These are phyloP conservation scores for Gobiocypris rarus DNA, from an alignment of 2,113 vertebrate species.

Conservation along the genomic window DNA sequence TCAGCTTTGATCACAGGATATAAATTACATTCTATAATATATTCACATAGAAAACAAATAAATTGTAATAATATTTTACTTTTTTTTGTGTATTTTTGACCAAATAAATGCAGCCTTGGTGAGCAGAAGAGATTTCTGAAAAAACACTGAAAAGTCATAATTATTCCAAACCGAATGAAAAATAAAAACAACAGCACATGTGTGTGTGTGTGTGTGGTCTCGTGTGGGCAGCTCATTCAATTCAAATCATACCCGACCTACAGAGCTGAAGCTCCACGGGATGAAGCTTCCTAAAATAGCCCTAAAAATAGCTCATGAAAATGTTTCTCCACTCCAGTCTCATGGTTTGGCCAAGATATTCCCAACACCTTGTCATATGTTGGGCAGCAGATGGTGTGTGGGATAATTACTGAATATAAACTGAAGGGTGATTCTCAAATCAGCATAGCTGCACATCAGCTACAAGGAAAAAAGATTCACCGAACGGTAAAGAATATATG, in stretches of 20 bases:
- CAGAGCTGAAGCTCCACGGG: constrained; percentile 29
- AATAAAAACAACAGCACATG: neutral
- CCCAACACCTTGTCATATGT: constrained; percentile 38
- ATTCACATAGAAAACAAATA: neutral
- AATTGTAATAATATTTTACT: neutral
- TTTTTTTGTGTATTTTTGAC: neutral
- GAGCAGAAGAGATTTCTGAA: too few species aligned
- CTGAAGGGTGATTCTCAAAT: constrained; percentile 2
- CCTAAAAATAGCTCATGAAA: constrained; percentile 52
- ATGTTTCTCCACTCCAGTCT: constrained; percentile 37
- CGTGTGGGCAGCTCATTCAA: neutral
- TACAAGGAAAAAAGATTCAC: neutral
- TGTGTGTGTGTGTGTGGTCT: constrained; percentile 34
- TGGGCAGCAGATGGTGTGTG: constrained; percentile 48
- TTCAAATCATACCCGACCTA: constrained; percentile 24
- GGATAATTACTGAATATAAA: constrained; percentile 43
- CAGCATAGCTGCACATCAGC: too few species aligned
- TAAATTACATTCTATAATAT: neutral
- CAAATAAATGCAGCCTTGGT: neutral
- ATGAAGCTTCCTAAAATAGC: too few species aligned
- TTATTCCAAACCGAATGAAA: neutral
- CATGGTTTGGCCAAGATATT: constrained; percentile 49
- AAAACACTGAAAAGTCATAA: neutral
- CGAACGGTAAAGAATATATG: neutral
- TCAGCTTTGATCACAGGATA: neutral